Evolutionary conservation across 1,140 invertebrate genomes (phyloP), one percentile per base, ranked within the genome.

Genomic region (Atopsyche davidsoni): DNA sequence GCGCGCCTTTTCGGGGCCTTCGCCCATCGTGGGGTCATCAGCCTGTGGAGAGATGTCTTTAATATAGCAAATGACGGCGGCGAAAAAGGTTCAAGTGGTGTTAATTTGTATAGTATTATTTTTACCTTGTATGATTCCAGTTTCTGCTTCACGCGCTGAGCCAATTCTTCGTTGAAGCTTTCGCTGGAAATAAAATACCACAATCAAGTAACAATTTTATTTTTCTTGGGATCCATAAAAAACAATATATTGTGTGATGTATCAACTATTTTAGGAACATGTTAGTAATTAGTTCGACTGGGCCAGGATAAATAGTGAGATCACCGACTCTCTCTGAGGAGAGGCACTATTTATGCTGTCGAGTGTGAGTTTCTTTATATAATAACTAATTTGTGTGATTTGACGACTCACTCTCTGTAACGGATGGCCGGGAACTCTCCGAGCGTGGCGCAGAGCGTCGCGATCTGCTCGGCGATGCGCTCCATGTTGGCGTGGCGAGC

Each of bases 21-120:
- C 96, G 19, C 97, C 97, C 96, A 99, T 99, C 4, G 95, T 96
- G 13, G 96, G 95, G 67, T 99, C 96, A 72, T 99, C 96, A 1
- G 69, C 69, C 68, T 70, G 38, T 38, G 24, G 47, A 42, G 41
- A 14, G 3, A 50, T 24, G 9, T 24, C 1, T 18, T 32, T 9
- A 41, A 41, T 21, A 41, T 19, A 18, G 19, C 32, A 36, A 7
- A 36, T 36, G 17, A 36, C 4, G 7, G 13, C 4, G 4, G 13
- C 13, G 4, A 7, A 6, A 28, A 28, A 28, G 6, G n/a, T 28
- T 28, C 24, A 28, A 28, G n/a, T 28, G 24, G 6, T 7, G 24
- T 6, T 28, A 28, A 28, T 7, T 28, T 7, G 6, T 28, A 7
- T 28, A 28, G 6, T 28, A 28, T 28, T 28, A 28, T 28, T 28